Evolutionary conservation across 1,140 invertebrate species (phyloP).

Genomic region (Tetramorium parvispinum): DNA sequence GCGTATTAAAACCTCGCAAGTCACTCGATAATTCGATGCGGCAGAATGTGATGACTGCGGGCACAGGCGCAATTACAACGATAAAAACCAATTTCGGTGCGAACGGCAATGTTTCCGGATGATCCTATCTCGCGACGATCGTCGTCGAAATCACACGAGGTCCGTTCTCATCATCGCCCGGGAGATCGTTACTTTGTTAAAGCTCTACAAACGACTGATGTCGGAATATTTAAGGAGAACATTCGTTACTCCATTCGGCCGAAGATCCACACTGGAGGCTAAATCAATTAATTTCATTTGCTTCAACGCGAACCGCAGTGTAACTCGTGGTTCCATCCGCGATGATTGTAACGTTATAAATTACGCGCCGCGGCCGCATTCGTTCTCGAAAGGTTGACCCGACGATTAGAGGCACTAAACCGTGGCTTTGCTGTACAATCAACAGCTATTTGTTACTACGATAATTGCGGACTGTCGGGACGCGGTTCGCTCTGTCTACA

Average conservation of each 20-base stretch:
- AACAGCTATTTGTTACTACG: conserved; percentile 67
- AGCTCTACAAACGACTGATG: not conserved
- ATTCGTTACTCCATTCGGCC: conserved; percentile 57
- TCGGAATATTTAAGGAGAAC: conserved; percentile 41
- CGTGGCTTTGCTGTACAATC: conserved; percentile 61
- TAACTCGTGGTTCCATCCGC: conserved; percentile 52
- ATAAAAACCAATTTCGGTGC: conserved; percentile 36
- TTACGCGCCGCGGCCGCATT: conserved; percentile 65
- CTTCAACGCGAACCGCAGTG: not conserved
- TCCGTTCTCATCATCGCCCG: not conserved
- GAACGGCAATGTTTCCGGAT: not conserved
- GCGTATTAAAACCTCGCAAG: conserved; percentile 44
- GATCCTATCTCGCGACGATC: not conserved
- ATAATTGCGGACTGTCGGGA: conserved; percentile 58
- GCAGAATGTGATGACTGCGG: not conserved
- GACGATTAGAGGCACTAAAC: conserved; percentile 68
- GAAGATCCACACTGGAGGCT: conserved; percentile 50
- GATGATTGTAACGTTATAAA: conserved; percentile 73
- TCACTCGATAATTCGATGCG: conserved; percentile 19
- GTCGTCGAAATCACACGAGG: not conserved
- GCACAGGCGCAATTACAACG: conserved; percentile 15
- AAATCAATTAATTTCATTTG: conserved; percentile 72
- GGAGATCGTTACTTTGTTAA: conserved; percentile 16
- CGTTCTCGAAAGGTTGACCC: conserved; percentile 61
- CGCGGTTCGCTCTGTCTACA: conserved; percentile 31